A percentile compares a stretch with the other conserved stretches of the same genome.
phyloP scores from a whole-genome alignment of 2,797 vertebrate species.

The Pipistrellus pipistrellus region DNA sequence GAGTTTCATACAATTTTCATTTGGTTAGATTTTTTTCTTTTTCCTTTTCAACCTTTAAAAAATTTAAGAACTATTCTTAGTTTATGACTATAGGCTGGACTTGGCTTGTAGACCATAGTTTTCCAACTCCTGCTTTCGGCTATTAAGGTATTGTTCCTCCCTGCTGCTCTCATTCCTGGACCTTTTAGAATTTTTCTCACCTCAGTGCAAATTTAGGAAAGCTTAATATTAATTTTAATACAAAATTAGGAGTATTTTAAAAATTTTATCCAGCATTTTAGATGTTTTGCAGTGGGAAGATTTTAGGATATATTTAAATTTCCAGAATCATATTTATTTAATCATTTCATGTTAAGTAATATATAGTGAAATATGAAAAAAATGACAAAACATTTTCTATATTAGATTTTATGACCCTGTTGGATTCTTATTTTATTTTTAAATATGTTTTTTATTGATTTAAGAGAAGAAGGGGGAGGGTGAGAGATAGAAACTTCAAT shows the following conservation, averaged over 20 bases:
- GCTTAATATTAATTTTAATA: constrained; percentile 2
- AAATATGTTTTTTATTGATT: too few relatives aligned
- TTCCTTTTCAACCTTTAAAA: constrained; percentile 32
- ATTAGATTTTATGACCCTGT: constrained; percentile 35
- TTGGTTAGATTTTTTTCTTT: constrained; percentile 29
- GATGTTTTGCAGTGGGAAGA: background rate
- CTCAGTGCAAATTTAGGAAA: background rate
- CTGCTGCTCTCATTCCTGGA: constrained; percentile 18
- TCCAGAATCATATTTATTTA: background rate
- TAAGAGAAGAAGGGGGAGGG: too few relatives aligned
- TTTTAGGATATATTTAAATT: background rate
- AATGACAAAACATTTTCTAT: constrained; percentile 4
- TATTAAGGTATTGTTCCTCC: background rate
- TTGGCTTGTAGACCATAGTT: constrained; percentile 40
- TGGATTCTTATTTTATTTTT: background rate
- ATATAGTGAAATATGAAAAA: constrained; percentile 23
- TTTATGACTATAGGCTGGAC: background rate
- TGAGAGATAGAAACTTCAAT: too few relatives aligned
- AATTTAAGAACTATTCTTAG: constrained; percentile 31
- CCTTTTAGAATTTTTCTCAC: constrained; percentile 4
- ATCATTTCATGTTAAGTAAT: constrained; percentile 47
- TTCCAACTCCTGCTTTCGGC: background rate
- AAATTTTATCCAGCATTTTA: background rate
- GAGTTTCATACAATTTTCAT: constrained; percentile 51
- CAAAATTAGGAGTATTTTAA: background rate